Base-by-base conservation (phyloP, 2,797 vertebrate species). In the Argyrosomus regius region DNA sequence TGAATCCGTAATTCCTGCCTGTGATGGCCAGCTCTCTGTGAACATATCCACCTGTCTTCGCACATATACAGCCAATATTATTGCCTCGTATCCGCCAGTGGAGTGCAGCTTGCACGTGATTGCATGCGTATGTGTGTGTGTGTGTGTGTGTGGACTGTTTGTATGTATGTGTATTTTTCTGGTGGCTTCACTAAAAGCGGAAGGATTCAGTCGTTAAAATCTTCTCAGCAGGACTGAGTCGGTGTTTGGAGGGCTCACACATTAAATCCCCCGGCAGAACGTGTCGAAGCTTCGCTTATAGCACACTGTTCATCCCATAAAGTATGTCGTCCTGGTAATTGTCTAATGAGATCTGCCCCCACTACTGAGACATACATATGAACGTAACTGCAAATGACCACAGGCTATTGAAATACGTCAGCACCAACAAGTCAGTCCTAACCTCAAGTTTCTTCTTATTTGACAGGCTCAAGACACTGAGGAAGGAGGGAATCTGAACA, bases 1-100 rank as follows among this genome's bases (percentile, higher is more conserved):
- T 69, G 53, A 82, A 80, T 60, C 85, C 49, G 69, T 91, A 89
- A 91, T 90, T 91, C 91, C 88, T 54, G 58, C 8, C 72, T 26
- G 4, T 45, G 58, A 49, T 74, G 75, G 45, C 54, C 71, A 67
- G 61, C 77, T 63, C 50, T 52, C 56, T 45, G 78, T 77, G 61
- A 56, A 74, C 35, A 56, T 69, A 35, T 22, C 24, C 50, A 9
- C 4, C 14, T 60, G 24, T 22, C 50, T 9, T 18, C 17, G 24
- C 9, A 22, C 41, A 45, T 48, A 70, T 14, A n/a, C 20, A 10
- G 56, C 14, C 14, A 57, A 39, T 57, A 20, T 49, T 22, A 8
- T 39, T 12, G 46, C 4, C 6, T 59, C n/a, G 5, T 62, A 64
- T 68, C 62, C 52, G 39, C 26, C 43, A 18, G 18, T 11, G n/a